Base-by-base conservation (phyloP, 2,797 vertebrate species). In the Margarornis squamiger region DNA sequence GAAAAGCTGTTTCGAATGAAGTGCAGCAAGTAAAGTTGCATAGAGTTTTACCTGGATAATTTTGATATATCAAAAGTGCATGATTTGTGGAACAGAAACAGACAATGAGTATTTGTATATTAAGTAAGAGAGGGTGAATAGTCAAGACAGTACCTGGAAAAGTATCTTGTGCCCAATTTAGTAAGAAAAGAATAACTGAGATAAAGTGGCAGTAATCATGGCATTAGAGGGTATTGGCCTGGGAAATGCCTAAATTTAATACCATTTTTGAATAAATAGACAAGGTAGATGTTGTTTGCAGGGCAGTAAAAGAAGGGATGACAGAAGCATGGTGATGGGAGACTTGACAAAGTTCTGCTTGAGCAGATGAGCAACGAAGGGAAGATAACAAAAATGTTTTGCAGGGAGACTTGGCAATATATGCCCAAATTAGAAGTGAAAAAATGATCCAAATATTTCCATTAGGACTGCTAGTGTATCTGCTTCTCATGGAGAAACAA, bases 371-470 rank as follows among this genome's bases (percentile, higher is more conserved):
- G 45, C 29, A 82, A 71, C 68, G 92, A 92, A 83, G 32, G 57
- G 46, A 85, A 76, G 63, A 61, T 70, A 85, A 67, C 43, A 91
- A 27, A 20, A 92, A 52, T 46, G 38, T 45, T 61, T 27, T 63
- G 24, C 57, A n/a, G 34, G n/a, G 72, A 91, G 6, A 71, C 57
- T 79, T 92, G 81, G 41, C 75, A 88, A 45, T 38, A n/a, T 83
- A 39, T 77, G 36, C 61, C 34, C 54, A 78, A 89, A 84, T 86
- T 62, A 75, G 39, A 88, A 90, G 66, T 23, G 39, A 73, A 62
- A 49, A 92, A 86, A 73, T 43, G 14, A 81, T 92, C 82, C 66
- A 81, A 7, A 54, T 91, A 91, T 88, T 96, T 93, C 39, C 48
- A 45, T 81, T 84, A 84, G 59, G 92, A 67, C 13, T 0, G 0